phyloP scores from a whole-genome alignment of 2,888 invertebrate species.

The Aleiodes testaceus region DNA sequence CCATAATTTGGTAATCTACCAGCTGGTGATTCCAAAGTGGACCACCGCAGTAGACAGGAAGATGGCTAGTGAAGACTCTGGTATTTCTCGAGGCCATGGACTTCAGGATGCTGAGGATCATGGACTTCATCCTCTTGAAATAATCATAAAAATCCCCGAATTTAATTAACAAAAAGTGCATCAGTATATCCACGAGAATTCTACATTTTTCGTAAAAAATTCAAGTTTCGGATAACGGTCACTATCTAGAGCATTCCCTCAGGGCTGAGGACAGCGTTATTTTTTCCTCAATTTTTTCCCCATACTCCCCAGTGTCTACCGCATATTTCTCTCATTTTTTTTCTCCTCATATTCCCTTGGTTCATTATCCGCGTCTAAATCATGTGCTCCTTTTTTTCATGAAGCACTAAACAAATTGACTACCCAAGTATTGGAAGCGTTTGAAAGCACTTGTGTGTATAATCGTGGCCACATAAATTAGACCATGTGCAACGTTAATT shows the following conservation, averaged over 20 bases:
- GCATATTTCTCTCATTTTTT: neutral
- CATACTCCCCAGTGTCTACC: too few relatives aligned
- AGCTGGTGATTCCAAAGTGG: neutral
- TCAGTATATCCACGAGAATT: too few relatives aligned
- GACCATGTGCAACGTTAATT: constrained; percentile 16
- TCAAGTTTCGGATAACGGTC: constrained; percentile 44
- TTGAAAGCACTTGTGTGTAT: constrained; percentile 3
- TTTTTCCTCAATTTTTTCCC: too few relatives aligned
- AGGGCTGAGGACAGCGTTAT: too few relatives aligned
- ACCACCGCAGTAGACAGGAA: neutral
- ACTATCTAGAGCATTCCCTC: constrained; percentile 39
- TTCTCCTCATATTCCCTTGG: neutral
- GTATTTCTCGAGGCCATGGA: constrained; percentile 11
- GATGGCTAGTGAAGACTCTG: constrained; percentile 13
- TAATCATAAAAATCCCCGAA: too few relatives aligned
- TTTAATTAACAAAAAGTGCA: too few relatives aligned
- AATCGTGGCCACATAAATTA: constrained; percentile 19
- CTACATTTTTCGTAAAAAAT: too few relatives aligned
- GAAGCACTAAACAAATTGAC: neutral
- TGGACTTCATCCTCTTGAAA: too few relatives aligned
- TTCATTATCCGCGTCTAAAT: neutral
- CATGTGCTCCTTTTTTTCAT: neutral
- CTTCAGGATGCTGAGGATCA: neutral
- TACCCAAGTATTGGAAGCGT: constrained; percentile 13
- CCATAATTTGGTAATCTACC: constrained; percentile 26